Percentiles rank a stretch among this genome's conserved stretches.
Conservation (phyloP, 2,797 vertebrate genomes). For the Picus viridis region DNA sequence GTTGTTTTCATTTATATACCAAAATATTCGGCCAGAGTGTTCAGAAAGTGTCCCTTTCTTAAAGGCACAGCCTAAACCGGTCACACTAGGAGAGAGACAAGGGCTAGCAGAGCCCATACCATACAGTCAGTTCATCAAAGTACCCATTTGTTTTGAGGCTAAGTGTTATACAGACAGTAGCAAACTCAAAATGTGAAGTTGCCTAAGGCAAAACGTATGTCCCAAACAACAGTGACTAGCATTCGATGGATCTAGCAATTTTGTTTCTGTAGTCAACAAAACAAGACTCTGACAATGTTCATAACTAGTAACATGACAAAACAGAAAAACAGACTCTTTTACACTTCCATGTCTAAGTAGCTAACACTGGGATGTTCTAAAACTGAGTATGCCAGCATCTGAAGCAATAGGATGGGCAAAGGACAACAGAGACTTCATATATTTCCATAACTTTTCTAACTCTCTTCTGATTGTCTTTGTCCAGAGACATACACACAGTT, state of each 20-base stretch:
- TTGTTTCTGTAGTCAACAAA: background rate
- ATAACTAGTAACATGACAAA: background rate
- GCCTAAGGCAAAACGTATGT: background rate
- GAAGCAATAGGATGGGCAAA: background rate
- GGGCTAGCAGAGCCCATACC: background rate
- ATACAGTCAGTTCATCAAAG: background rate
- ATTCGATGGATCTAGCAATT: background rate
- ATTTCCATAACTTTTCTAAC: background rate
- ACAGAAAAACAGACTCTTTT: background rate
- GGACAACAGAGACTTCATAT: background rate
- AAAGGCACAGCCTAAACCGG: too few species aligned
- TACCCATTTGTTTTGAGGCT: background rate
- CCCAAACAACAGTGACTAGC: background rate
- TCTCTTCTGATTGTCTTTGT: background rate
- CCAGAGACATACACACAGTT: background rate
- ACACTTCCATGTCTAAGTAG: background rate
- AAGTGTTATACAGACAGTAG: background rate
- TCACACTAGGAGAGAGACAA: background rate
- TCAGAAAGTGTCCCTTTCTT: too few species aligned
- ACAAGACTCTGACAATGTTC: background rate
- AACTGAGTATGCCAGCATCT: background rate
- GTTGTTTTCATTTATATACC: too few species aligned
- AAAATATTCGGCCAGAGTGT: too few species aligned
- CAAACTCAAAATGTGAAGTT: background rate
- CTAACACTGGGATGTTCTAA: background rate